These are phyloP conservation scores for Zosterops hypoxanthus DNA, from an alignment of 2,113 vertebrate genomes.

Conservation along the genomic window DNA sequence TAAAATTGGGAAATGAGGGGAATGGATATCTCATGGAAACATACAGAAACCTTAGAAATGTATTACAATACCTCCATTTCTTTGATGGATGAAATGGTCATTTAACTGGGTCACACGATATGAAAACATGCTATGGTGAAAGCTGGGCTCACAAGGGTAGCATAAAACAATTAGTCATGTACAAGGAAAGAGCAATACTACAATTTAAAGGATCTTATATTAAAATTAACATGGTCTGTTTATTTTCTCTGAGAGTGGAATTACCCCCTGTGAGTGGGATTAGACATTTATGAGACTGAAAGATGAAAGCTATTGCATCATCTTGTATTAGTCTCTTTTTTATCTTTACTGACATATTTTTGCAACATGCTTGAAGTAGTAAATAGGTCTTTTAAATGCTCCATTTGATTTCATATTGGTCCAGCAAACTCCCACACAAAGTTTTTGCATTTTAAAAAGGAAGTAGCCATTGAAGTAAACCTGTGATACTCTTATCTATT, in stretches of 20 bases:
- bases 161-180: constrained; percentile 56
- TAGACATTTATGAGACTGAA: constrained; percentile 69
- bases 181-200: constrained; percentile 57
- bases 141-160: constrained; percentile 11
- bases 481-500: neutral
- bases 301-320: constrained; percentile 76
- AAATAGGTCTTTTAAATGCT: constrained; percentile 71
- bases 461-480: neutral
- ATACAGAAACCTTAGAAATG: constrained; percentile 28
- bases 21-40: neutral
- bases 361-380: constrained; percentile 65
- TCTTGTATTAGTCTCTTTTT: constrained; percentile 65
- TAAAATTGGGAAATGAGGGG: neutral
- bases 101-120: neutral
- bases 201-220: constrained; percentile 70
- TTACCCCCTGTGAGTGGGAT: constrained; percentile 16
- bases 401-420: constrained; percentile 11
- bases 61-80: neutral
- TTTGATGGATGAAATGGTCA: constrained; percentile 15
- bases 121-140: constrained; percentile 47
- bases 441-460: neutral
- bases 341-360: constrained; percentile 71
- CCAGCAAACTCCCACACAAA: neutral
- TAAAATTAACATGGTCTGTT: constrained; percentile 63
- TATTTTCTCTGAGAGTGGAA: constrained; percentile 4